These are phyloP conservation scores for Apamea anceps DNA, from an alignment of 2,888 invertebrate species.

Conservation along the genomic window DNA sequence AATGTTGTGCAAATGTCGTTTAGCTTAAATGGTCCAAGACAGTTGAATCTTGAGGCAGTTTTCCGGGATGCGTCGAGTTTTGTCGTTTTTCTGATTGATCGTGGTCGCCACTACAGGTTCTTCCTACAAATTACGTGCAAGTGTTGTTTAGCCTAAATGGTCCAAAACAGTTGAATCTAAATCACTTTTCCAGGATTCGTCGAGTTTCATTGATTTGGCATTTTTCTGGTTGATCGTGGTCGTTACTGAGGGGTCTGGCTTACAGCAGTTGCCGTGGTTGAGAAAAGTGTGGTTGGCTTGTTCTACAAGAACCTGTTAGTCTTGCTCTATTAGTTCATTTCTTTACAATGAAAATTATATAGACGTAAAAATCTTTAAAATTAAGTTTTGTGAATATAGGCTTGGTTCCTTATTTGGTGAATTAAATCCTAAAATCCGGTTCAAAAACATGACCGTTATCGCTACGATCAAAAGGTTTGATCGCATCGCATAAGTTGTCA, in stretches of 20 bases:
- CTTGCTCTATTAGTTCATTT: neutral
- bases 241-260: neutral
- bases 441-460: neutral
- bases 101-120: neutral
- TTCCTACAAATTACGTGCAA: conserved; percentile 7
- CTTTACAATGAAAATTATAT: neutral
- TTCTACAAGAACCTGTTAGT: neutral
- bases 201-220: too few relatives aligned
- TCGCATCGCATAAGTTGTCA: neutral
- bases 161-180: neutral
- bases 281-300: neutral
- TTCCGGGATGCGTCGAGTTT: neutral
- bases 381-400: neutral
- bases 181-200: neutral
- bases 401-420: neutral
- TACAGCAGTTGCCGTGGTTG: neutral
- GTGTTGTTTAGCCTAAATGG: conserved; percentile 18
- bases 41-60: neutral
- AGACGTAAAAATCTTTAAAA: neutral
- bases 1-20: conserved; percentile 24
- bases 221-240: neutral
- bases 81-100: neutral
- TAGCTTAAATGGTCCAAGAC: conserved; percentile 7
- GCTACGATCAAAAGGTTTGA: neutral
- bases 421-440: neutral